Percentiles rank a stretch among this genome's conserved stretches.
These are phyloP conservation scores for Sardina pilchardus DNA, from an alignment of 2,113 vertebrate genomes.

Conservation along the genomic window DNA sequence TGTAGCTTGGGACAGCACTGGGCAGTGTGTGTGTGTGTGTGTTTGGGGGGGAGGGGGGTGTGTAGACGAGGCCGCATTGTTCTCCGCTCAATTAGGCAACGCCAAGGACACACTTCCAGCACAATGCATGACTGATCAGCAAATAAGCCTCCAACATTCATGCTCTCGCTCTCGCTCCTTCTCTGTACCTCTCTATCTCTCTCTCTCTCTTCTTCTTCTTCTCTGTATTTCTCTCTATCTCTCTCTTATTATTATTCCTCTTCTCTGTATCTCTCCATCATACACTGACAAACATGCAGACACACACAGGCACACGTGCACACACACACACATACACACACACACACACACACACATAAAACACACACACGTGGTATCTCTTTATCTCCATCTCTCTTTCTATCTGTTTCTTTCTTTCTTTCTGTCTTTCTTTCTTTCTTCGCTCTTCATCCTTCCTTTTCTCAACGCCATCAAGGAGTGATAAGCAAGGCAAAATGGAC, in stretches of 20 bases:
- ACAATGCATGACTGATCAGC: background rate
- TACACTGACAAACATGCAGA: too few relatives aligned
- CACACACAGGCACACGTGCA: too few relatives aligned
- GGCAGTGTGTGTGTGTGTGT: background rate
- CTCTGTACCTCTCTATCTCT: background rate
- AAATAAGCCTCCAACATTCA: background rate
- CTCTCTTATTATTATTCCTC: background rate
- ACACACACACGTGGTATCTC: background rate
- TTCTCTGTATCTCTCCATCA: too few relatives aligned
- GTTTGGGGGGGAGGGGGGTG: background rate
- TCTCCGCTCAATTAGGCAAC: conserved; percentile 5
- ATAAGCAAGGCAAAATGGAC: background rate
- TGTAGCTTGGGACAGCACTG: background rate
- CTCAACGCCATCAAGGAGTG: background rate
- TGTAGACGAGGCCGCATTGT: background rate
- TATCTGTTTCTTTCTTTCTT: background rate
- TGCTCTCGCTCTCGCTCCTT: background rate
- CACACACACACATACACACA: too few relatives aligned
- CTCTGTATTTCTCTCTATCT: background rate
- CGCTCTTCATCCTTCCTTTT: background rate
- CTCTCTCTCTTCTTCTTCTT: background rate
- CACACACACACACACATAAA: too few relatives aligned
- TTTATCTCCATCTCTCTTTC: background rate
- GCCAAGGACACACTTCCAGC: conserved; percentile 4
- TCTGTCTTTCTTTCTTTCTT: background rate